Evolutionary conservation across 1,140 invertebrate species (phyloP).

Genomic region (Achroia grisella): DNA sequence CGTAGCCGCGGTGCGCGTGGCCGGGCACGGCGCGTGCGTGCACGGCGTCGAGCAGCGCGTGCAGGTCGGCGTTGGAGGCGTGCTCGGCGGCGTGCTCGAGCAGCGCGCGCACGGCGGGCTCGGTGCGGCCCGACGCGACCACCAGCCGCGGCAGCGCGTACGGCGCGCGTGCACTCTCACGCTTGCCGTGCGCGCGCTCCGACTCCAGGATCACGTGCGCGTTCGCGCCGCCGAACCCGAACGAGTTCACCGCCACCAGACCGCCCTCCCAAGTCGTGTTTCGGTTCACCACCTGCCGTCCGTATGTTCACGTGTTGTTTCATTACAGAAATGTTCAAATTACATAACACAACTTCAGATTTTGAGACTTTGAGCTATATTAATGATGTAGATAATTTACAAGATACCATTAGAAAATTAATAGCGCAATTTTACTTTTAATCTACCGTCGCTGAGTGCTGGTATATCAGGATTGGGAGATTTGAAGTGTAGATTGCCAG

Average conservation of each 20-base stretch:
- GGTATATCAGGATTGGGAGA: conserved; percentile 92
- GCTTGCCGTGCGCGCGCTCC: conserved; percentile 61
- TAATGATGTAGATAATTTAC: background rate
- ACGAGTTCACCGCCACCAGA: conserved; percentile 92
- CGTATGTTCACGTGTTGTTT: background rate
- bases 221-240: conserved; percentile 98
- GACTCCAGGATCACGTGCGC: conserved; percentile 91
- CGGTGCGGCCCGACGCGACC: conserved; percentile 87
- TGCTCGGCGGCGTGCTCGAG: conserved; percentile 77
- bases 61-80: conserved; percentile 82
- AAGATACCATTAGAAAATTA: too few relatives aligned
- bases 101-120: conserved; percentile 83
- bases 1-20: conserved; percentile 86
- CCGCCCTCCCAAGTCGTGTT: conserved; percentile 89
- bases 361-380: too few relatives aligned
- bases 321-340: too few relatives aligned
- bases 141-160: conserved; percentile 80
- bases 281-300: conserved; percentile 82
- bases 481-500: conserved; percentile 92
- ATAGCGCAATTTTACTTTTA: conserved; percentile 81
- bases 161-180: conserved; percentile 29
- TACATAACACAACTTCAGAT: too few relatives aligned
- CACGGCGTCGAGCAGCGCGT: conserved; percentile 84
- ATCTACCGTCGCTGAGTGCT: conserved; percentile 86
- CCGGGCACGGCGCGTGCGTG: conserved; percentile 80